These are phyloP conservation scores for Drosophila malerkotliana DNA, from an alignment of 1,140 invertebrate species.

Conservation along the genomic window DNA sequence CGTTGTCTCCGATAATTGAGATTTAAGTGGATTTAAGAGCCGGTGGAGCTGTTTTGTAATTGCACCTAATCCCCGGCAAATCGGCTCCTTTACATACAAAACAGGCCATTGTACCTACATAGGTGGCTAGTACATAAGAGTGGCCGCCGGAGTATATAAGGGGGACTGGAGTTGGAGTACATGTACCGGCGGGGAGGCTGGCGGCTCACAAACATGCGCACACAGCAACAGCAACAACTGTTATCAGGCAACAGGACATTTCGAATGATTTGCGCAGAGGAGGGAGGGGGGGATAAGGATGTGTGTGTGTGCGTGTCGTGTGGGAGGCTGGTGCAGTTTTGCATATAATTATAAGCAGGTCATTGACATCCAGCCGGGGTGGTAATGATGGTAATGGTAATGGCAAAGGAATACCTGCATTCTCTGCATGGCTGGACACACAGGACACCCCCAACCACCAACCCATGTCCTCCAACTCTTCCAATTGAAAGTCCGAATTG, in stretches of 20 bases:
- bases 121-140: too few species aligned
- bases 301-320: not conserved
- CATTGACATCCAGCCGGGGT: constrained; percentile 70
- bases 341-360: constrained; percentile 82
- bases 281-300: not conserved
- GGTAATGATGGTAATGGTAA: constrained; percentile 9
- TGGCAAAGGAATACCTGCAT: constrained; percentile 36
- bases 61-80: constrained; percentile 6
- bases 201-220: constrained; percentile 48
- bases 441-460: not conserved
- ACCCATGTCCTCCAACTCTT: not conserved
- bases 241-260: constrained; percentile 71
- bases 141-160: too few species aligned
- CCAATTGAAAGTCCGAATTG: not conserved
- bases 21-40: constrained; percentile 4
- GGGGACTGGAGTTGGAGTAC: too few species aligned
- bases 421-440: constrained; percentile 35
- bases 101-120: constrained; percentile 9
- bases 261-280: constrained; percentile 59
- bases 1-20: not conserved
- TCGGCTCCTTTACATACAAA: not conserved
- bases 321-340: constrained; percentile 21
- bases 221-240: constrained; percentile 28
- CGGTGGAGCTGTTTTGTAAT: constrained; percentile 1
- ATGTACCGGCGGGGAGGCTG: constrained; percentile 6